Base-by-base conservation (phyloP, 2,888 invertebrate species). In the Calameuta filiformis region DNA sequence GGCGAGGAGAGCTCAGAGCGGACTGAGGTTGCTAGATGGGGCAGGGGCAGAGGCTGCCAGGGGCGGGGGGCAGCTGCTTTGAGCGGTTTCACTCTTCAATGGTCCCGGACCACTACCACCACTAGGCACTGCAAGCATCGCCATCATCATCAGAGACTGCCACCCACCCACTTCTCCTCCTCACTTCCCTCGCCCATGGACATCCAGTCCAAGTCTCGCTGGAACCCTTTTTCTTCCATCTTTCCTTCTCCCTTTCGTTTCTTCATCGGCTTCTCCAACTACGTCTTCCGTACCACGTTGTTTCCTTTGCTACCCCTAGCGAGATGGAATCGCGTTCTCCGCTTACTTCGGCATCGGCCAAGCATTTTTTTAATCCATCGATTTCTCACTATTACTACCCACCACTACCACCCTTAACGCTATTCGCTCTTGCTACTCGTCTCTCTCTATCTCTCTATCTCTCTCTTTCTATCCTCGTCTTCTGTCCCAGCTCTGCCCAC, bases 51-150 rank as follows among this genome's bases (percentile, higher is more conserved):
- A 83, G 81, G 71, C 76, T 75, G 87, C 86, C 33, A 31, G 81
- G 83, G 80, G 71, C 76, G 76, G 87, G 87, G 89, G 89, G 89
- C 88, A 87, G 89, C 89, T 89, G 91, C 91, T 91, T 91, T 90
- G 91, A 91, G 89, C 90, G 88, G 89, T 91, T 91, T 90, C 87
- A 91, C 90, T 90, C 90, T 91, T 90, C 90, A 89, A 87, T 90
- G 88, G 88, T 87, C 88, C 88, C 87, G 89, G 86, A 87, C 88
- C 85, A 84, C 84, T 85, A 56, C 56, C 56, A 56, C 23, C 56
- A 23, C 56, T 56, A 56, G 56, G 56, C 23, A 56, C 56, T 56
- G 56, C 56, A 9, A 56, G 56, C 56, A 56, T 56, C 56, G 23
- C 56, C 56, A 56, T 56, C 56, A 56, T 56, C 56, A 56, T 56